Percentiles rank a stretch among this genome's conserved stretches.
phyloP scores from a whole-genome alignment of 2,888 invertebrate species.

The Drosophila colorata region DNA sequence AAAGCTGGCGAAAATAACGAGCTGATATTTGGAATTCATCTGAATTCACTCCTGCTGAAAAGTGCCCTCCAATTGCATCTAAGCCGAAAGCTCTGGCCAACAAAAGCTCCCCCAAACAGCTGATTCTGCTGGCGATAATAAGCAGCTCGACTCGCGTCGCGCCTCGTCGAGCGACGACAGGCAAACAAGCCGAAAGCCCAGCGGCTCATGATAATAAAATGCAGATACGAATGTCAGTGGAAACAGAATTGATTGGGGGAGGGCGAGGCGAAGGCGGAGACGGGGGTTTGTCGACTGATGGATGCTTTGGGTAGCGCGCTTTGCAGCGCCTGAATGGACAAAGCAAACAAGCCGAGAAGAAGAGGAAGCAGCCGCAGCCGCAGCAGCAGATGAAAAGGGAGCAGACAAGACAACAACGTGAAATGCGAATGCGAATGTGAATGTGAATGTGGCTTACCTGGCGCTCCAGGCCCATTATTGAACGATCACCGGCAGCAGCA shows the following conservation, averaged over 20 bases:
- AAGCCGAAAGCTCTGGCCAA: conserved; percentile 5
- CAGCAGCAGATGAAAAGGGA: conserved; percentile 41
- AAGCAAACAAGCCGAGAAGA: conserved; percentile 33
- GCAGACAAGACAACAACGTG: conserved; percentile 30
- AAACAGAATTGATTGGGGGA: neutral
- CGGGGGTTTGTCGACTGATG: conserved; percentile 36
- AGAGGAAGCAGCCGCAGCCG: conserved; percentile 30
- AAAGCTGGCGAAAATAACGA: too few relatives aligned
- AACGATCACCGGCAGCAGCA: conserved; percentile 51
- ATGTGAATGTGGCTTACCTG: conserved; percentile 70
- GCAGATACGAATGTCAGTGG: conserved; percentile 55
- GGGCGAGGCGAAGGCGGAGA: neutral
- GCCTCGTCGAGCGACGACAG: conserved; percentile 25
- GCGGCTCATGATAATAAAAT: conserved; percentile 64
- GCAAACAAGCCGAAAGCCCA: conserved; percentile 53
- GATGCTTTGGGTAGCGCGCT: conserved; percentile 40
- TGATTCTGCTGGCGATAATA: conserved; percentile 33
- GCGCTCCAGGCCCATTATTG: conserved; percentile 71
- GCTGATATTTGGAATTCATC: too few relatives aligned
- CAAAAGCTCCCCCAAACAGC: conserved; percentile 8
- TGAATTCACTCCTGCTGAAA: too few relatives aligned
- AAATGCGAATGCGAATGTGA: conserved; percentile 28
- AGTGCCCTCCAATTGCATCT: too few relatives aligned
- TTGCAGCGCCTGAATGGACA: conserved; percentile 53
- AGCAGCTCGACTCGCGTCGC: conserved; percentile 8